A percentile compares a stretch with the other conserved stretches of the same genome.
These are phyloP conservation scores for Pheosia tremula DNA, from an alignment of 2,888 invertebrate genomes.

Conservation along the genomic window DNA sequence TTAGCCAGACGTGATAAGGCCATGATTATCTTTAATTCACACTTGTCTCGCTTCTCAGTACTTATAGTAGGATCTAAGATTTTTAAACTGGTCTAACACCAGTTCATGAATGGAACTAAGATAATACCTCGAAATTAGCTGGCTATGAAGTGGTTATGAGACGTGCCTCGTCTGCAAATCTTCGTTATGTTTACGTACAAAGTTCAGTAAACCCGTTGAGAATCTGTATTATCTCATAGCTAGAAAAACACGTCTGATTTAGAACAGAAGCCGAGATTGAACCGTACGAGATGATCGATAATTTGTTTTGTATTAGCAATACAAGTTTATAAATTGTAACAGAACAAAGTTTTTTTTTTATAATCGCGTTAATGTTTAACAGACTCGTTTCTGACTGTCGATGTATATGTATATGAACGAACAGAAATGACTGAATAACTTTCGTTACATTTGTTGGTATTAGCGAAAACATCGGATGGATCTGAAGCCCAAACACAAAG, in stretches of 20 bases:
- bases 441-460: too few relatives aligned
- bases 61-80: not conserved
- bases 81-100: slow-evolving; percentile 3
- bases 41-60: slow-evolving; percentile 1
- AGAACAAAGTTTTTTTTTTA: too few relatives aligned
- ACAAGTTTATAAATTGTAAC: too few relatives aligned
- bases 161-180: slow-evolving; percentile 1
- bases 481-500: too few relatives aligned
- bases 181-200: not conserved
- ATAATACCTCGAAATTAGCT: not conserved
- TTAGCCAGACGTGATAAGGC: not conserved
- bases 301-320: not conserved
- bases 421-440: too few relatives aligned
- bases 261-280: not conserved
- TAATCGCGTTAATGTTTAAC: too few relatives aligned
- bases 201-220: not conserved
- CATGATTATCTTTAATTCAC: slow-evolving; percentile 3
- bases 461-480: too few relatives aligned
- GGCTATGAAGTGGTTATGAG: not conserved
- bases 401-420: too few relatives aligned
- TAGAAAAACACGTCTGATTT: not conserved
- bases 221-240: slow-evolving; percentile 1
- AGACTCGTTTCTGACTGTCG: too few relatives aligned
- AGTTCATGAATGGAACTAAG: slow-evolving; percentile 4
- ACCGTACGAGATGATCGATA: slow-evolving; percentile 1